Evolutionary conservation across 2,113 vertebrate genomes (phyloP).

Genomic region (Psilopogon haemacephalus): DNA sequence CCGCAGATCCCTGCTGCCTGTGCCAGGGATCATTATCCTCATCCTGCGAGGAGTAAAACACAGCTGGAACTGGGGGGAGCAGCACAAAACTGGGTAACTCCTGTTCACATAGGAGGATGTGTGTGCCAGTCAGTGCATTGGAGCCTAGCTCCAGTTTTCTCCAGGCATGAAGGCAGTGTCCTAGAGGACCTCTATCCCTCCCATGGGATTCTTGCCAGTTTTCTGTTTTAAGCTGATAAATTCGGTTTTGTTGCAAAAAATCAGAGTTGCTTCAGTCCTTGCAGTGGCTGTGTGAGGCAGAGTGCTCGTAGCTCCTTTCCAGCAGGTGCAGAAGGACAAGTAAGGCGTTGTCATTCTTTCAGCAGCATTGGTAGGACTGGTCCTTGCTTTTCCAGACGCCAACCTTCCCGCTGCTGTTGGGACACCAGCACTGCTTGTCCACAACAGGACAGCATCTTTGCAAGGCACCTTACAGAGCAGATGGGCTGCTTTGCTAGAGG

Average conservation of each 20-base stretch:
- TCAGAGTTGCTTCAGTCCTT: neutral
- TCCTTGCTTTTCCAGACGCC: neutral
- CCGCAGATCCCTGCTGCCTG: neutral
- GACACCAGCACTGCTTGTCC: neutral
- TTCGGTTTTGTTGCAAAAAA: neutral
- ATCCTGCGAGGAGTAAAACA: neutral
- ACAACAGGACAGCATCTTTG: neutral
- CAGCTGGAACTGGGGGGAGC: neutral
- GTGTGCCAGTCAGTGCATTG: neutral
- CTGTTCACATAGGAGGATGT: fast-evolving
- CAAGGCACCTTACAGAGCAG: neutral
- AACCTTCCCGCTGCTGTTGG: neutral
- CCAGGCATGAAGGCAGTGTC: fast-evolving
- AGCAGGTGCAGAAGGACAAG: neutral
- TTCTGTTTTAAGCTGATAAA: neutral
- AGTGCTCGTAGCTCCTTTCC: fast-evolving
- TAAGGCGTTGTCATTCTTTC: neutral
- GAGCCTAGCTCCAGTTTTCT: neutral
- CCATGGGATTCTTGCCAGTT: neutral
- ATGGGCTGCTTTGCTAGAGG: neutral
- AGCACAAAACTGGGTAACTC: neutral
- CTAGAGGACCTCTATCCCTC: neutral
- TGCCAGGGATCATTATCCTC: fast-evolving
- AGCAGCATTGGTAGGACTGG: neutral
- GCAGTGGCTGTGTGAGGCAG: neutral